These are phyloP conservation scores for Catostylus mosaicus DNA, from an alignment of 30 jellyfish, hydroid and myxozoan genomes.

Conservation along the genomic window DNA sequence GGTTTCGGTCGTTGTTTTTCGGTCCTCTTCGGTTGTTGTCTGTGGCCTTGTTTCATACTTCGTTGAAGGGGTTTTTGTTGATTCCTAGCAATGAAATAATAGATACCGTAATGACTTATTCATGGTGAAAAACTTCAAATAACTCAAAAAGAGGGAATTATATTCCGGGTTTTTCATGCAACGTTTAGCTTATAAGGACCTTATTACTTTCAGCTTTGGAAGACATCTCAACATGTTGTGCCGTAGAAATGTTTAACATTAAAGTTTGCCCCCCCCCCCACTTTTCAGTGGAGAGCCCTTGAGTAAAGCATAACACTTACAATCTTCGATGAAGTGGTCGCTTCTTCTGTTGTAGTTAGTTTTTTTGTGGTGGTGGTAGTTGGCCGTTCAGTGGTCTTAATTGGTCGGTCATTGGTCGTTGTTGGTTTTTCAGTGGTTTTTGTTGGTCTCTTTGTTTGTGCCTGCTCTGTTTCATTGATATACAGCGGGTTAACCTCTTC, in stretches of 20 bases:
- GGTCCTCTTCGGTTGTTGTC: constrained; percentile 14
- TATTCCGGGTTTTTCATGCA: no score
- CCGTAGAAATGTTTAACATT: no score
- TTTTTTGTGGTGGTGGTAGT: constrained; percentile 10
- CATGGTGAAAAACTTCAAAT: no score
- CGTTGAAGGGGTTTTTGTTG: neutral
- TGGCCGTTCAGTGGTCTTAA: constrained; percentile 6
- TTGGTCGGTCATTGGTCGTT: constrained; percentile 3
- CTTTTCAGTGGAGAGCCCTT: no score
- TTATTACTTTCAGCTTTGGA: no score
- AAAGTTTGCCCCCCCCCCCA: no score
- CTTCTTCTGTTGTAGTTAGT: constrained; percentile 8
- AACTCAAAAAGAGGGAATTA: no score
- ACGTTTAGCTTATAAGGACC: no score
- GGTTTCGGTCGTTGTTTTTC: neutral
- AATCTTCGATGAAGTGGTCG: neutral
- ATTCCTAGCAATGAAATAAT: neutral
- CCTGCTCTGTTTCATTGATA: constrained; percentile 23
- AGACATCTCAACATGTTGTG: no score
- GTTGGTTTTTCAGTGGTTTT: constrained; percentile 26
- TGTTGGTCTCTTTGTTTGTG: constrained; percentile 52
- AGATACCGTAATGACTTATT: no score
- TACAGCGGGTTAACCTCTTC: constrained; percentile 45
- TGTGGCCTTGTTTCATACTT: neutral
- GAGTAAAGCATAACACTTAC: no score